Evolutionary conservation across 2,113 vertebrate genomes (phyloP).

Genomic region (Silurus asotus): DNA sequence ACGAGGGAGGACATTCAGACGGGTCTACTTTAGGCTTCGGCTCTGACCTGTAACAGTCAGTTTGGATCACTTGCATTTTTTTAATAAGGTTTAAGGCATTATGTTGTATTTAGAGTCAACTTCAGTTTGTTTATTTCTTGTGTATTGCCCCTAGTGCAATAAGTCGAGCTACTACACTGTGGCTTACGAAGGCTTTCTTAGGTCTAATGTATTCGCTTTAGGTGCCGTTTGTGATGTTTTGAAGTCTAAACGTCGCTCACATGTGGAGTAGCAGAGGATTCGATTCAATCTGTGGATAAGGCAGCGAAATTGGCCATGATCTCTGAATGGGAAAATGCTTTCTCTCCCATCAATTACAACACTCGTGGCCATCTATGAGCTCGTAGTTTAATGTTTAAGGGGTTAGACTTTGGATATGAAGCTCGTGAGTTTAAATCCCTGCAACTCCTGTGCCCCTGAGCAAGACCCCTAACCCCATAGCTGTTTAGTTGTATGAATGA

Average conservation of each 20-base stretch:
- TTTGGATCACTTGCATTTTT: background rate
- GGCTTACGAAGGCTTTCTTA: background rate
- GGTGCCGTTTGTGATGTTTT: background rate
- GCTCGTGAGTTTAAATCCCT: too few relatives aligned
- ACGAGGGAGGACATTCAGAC: constrained; percentile 14
- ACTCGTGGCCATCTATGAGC: background rate
- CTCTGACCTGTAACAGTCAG: constrained; percentile 5
- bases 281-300: background rate
- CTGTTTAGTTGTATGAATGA: too few relatives aligned
- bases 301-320: background rate
- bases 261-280: background rate
- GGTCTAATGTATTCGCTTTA: background rate
- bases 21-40: background rate
- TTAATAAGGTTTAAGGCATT: background rate
- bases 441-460: too few relatives aligned
- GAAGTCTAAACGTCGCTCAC: background rate
- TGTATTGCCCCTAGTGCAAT: background rate
- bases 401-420: too few relatives aligned
- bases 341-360: background rate
- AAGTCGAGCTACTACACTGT: background rate
- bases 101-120: too few relatives aligned
- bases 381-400: background rate
- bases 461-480: too few relatives aligned
- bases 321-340: background rate
- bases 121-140: background rate